These are phyloP conservation scores for Mythimna lalbum DNA, from an alignment of 2,888 invertebrate species.

Conservation along the genomic window DNA sequence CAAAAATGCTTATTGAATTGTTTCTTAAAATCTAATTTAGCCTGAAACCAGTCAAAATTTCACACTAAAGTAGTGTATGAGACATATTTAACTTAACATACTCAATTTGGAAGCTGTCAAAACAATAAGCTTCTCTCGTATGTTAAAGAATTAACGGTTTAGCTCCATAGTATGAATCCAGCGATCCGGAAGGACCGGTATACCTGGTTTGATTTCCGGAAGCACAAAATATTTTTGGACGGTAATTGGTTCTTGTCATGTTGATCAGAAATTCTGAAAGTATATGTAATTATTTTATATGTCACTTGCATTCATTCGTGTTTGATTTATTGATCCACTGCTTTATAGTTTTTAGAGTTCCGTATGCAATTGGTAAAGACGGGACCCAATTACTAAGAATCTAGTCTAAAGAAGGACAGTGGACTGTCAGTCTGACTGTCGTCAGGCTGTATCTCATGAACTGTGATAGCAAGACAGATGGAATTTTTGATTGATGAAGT, in stretches of 20 bases:
- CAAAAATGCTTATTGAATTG: too few relatives aligned
- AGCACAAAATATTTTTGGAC: constrained; percentile 19
- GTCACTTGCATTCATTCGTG: neutral
- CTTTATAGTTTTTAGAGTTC: neutral
- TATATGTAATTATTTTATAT: neutral
- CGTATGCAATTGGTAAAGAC: too few relatives aligned
- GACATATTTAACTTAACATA: too few relatives aligned
- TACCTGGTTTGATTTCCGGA: constrained; percentile 24
- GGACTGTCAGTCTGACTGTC: too few relatives aligned
- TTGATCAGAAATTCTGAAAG: constrained; percentile 13
- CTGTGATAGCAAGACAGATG: too few relatives aligned
- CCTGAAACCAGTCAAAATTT: too few relatives aligned
- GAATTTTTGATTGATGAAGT: too few relatives aligned
- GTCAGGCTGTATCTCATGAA: too few relatives aligned
- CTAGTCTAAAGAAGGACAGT: too few relatives aligned
- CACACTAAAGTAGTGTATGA: too few relatives aligned
- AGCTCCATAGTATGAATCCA: neutral
- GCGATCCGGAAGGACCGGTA: constrained; percentile 21
- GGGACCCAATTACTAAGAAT: too few relatives aligned
- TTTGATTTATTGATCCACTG: neutral
- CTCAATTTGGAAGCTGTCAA: neutral
- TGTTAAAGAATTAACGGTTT: neutral
- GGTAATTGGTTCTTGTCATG: constrained; percentile 1
- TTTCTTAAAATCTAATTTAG: too few relatives aligned
- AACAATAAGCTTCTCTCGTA: neutral